These are phyloP conservation scores for Deilephila porcellus DNA, from an alignment of 2,888 invertebrate genomes.

Conservation along the genomic window DNA sequence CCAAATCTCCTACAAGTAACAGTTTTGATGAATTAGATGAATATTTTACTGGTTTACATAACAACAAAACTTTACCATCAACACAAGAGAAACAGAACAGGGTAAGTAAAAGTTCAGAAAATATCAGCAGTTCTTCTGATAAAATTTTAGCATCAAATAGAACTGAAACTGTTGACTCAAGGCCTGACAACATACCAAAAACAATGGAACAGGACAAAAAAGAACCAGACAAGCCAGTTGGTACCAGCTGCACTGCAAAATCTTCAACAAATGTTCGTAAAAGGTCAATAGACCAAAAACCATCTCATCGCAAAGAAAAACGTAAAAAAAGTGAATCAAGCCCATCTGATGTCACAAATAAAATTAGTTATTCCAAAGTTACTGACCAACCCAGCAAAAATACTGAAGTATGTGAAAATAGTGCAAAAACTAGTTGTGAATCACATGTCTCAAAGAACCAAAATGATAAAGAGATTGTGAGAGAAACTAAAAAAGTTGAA, in stretches of 20 bases:
- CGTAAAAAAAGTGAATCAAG: conserved; percentile 70
- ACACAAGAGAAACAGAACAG: not conserved
- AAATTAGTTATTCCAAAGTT: conserved; percentile 43
- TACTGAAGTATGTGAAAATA: conserved; percentile 55
- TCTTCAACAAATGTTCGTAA: conserved; percentile 60
- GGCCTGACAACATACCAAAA: conserved; percentile 19
- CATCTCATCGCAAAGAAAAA: conserved; percentile 79
- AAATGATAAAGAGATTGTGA: conserved; percentile 49
- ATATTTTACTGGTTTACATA: conserved; percentile 13
- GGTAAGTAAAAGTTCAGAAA: not conserved
- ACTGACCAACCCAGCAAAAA: conserved; percentile 54
- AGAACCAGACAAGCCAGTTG: conserved; percentile 34
- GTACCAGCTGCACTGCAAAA: not conserved
- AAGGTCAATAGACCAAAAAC: conserved; percentile 72
- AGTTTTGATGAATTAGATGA: conserved; percentile 7
- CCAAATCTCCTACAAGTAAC: conserved; percentile 39
- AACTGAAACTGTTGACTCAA: conserved; percentile 1
- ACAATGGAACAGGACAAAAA: conserved; percentile 47
- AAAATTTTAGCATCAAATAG: not conserved
- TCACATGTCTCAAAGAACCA: conserved; percentile 56
- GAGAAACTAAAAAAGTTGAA: conserved; percentile 55
- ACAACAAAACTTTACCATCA: not conserved
- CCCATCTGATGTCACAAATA: conserved; percentile 51
- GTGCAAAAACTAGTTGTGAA: conserved; percentile 58
- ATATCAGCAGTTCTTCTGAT: not conserved